Evolutionary conservation across 1,140 invertebrate species (phyloP).

Genomic region (Latrodectus geometricus): DNA sequence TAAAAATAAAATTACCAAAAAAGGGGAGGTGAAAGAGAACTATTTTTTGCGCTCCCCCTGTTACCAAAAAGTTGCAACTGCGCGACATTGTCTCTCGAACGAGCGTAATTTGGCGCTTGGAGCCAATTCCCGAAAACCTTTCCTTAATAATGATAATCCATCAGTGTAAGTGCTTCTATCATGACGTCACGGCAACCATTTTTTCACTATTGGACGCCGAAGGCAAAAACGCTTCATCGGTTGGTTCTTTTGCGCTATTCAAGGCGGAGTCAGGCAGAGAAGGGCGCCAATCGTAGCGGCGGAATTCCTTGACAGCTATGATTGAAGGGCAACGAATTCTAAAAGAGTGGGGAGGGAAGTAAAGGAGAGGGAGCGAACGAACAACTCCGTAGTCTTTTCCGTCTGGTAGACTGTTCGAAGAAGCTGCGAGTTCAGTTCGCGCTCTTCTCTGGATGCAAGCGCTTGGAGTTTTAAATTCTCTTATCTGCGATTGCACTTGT

Average conservation of each 20-base stretch:
- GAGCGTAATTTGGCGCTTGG: constrained; percentile 52
- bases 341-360: constrained; percentile 44
- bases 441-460: not conserved
- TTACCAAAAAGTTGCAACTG: constrained; percentile 44
- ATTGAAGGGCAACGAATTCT: constrained; percentile 62
- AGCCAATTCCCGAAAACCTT: constrained; percentile 50
- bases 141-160: constrained; percentile 61
- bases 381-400: constrained; percentile 40
- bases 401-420: constrained; percentile 19
- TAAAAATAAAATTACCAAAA: constrained; percentile 9
- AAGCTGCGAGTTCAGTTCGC: constrained; percentile 28
- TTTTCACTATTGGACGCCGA: constrained; percentile 52
- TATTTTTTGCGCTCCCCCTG: not conserved
- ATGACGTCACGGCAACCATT: constrained; percentile 60
- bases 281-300: constrained; percentile 24
- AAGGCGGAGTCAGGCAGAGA: constrained; percentile 23
- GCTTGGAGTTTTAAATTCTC: constrained; percentile 17
- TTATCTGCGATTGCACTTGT: not conserved
- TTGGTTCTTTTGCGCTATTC: constrained; percentile 51
- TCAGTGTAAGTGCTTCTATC: constrained; percentile 54
- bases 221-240: constrained; percentile 55
- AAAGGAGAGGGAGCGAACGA: constrained; percentile 4
- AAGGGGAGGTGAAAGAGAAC: constrained; percentile 9
- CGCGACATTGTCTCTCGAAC: constrained; percentile 30
- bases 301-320: constrained; percentile 50